Conservation (phyloP, 2,113 vertebrate genomes). For the Lepidothrix coronata region DNA sequence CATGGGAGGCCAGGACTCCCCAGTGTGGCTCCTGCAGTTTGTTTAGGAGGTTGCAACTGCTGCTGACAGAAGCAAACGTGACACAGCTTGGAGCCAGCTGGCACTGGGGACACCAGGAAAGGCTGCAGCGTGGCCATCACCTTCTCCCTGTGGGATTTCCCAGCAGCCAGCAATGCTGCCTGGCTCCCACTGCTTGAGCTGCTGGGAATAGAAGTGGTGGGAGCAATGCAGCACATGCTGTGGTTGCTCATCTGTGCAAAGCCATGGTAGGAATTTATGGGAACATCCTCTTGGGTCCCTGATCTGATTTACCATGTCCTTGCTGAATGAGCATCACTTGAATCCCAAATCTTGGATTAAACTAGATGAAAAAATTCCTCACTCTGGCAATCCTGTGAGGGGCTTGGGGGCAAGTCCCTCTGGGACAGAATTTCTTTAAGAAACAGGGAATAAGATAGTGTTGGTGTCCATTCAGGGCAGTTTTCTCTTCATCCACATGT, state of each 20-base stretch:
- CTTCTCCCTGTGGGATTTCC: not conserved
- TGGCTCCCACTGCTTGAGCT: not conserved
- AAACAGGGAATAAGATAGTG: not conserved
- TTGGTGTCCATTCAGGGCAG: not conserved
- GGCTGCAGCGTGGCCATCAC: not conserved
- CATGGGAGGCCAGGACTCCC: not conserved
- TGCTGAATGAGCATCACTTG: not conserved
- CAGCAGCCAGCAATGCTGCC: rapidly evolving
- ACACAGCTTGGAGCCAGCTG: not conserved
- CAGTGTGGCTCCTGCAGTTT: not conserved
- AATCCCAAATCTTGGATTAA: not conserved
- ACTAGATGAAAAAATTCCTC: not conserved
- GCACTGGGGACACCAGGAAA: not conserved
- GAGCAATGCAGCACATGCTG: not conserved
- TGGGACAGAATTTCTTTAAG: not conserved
- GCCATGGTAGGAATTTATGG: not conserved
- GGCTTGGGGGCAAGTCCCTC: not conserved
- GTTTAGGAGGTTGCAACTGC: no score
- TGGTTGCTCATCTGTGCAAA: not conserved
- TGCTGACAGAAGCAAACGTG: not conserved
- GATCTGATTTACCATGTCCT: not conserved
- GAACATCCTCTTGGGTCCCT: not conserved
- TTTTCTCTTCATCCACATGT: not conserved
- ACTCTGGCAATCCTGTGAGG: not conserved
- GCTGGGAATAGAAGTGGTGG: not conserved